Evolutionary conservation across 2,888 invertebrate species (phyloP).

Genomic region (Cephus pulcher): DNA sequence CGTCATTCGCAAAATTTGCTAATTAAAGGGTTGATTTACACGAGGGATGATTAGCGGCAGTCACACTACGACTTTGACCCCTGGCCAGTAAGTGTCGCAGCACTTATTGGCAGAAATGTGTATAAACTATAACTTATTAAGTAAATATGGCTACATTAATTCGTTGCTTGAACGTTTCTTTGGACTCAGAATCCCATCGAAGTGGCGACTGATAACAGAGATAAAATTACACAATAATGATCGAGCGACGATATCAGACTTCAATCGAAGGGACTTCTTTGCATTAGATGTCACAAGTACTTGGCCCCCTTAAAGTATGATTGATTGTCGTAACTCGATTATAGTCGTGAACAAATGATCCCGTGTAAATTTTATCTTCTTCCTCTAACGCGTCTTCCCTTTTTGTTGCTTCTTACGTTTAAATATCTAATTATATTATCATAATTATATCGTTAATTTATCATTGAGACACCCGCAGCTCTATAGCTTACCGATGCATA

Average conservation of each 20-base stretch:
- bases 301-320: not conserved
- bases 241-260: not conserved
- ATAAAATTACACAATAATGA: not conserved
- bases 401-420: not conserved
- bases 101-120: not conserved
- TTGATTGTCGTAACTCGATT: not conserved
- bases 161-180: slow-evolving; percentile 34
- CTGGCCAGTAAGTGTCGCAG: not conserved
- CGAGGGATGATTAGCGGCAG: not conserved
- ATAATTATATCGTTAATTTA: not conserved
- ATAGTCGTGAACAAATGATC: not conserved
- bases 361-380: not conserved
- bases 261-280: not conserved
- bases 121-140: not conserved
- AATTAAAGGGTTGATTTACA: not conserved
- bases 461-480: not conserved
- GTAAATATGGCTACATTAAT: slow-evolving; percentile 29
- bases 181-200: slow-evolving; percentile 26
- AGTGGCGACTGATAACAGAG: not conserved
- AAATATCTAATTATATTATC: not conserved
- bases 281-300: not conserved
- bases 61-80: not conserved
- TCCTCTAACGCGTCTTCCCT: not conserved
- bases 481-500: not conserved
- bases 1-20: not conserved